Evolutionary conservation across 1,140 invertebrate species (phyloP).

Genomic region (Plutomurus gul): DNA sequence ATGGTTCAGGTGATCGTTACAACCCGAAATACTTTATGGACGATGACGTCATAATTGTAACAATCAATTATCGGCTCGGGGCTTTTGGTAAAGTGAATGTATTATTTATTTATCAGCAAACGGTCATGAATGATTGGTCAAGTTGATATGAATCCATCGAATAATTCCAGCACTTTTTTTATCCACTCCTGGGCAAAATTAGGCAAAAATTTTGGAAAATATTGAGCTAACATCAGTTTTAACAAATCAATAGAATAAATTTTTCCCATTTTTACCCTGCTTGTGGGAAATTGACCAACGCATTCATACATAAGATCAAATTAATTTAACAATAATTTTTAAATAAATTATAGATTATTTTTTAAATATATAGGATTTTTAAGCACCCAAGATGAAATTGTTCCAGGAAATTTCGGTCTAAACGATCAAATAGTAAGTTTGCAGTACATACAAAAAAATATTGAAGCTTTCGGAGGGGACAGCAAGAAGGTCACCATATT

Average conservation of each 20-base stretch:
- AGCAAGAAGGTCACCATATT: background rate
- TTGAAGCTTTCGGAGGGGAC: background rate
- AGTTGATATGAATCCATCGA: too few species aligned
- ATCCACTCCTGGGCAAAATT: too few species aligned
- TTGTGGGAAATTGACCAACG: too few species aligned
- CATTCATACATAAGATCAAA: too few species aligned
- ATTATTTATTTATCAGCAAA: too few species aligned
- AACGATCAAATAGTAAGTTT: background rate
- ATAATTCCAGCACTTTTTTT: too few species aligned
- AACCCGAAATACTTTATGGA: background rate
- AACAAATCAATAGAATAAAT: background rate
- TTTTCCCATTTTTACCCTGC: too few species aligned
- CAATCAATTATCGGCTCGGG: background rate
- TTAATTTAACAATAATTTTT: too few species aligned
- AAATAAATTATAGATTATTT: too few species aligned
- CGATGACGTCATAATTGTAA: background rate
- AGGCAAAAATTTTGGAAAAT: too few species aligned
- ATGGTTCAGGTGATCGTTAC: background rate
- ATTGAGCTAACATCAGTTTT: too few species aligned
- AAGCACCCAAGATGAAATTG: constrained; percentile 3
- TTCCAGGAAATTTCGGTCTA: constrained; percentile 51
- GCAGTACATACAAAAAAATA: constrained; percentile 9
- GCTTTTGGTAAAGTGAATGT: background rate
- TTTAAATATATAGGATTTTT: constrained; percentile 19
- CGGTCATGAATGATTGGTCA: too few species aligned